phyloP scores from a whole-genome alignment of 2,797 vertebrate species.

The Picus viridis region DNA sequence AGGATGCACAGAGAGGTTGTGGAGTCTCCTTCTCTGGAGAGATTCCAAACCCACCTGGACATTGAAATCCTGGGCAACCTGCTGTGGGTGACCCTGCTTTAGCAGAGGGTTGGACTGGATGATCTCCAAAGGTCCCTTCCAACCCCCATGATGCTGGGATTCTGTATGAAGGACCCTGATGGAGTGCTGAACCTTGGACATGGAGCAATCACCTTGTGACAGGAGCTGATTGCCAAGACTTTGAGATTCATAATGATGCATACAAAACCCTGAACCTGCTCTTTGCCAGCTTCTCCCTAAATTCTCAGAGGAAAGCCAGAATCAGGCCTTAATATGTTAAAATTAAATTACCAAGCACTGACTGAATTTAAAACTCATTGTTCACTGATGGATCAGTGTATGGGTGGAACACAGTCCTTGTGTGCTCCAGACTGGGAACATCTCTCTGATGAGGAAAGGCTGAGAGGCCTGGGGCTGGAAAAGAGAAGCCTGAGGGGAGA shows the following conservation, averaged over 20 bases:
- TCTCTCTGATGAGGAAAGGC: too few relatives aligned
- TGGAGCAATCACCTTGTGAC: background rate
- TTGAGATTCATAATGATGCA: background rate
- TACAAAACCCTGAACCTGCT: background rate
- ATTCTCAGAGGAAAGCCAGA: background rate
- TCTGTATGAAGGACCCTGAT: background rate
- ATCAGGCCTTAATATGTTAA: background rate
- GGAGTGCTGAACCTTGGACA: background rate
- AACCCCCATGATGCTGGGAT: too few relatives aligned
- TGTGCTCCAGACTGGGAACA: background rate
- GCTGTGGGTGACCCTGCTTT: too few relatives aligned
- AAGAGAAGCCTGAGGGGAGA: too few relatives aligned
- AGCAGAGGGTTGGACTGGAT: too few relatives aligned
- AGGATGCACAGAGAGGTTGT: too few relatives aligned
- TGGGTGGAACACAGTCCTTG: background rate
- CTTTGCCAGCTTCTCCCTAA: background rate
- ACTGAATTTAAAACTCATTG: background rate
- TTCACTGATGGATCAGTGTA: rapidly evolving
- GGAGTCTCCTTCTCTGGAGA: too few relatives aligned
- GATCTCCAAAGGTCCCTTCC: too few relatives aligned
- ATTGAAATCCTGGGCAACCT: too few relatives aligned
- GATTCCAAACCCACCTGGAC: too few relatives aligned
- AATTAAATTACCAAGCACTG: background rate
- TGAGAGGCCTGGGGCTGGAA: too few relatives aligned
- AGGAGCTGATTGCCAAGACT: background rate